Percentiles rank a stretch among this genome's conserved stretches.
phyloP scores from a whole-genome alignment of 2,113 vertebrate species.

The Callaeas wilsoni region DNA sequence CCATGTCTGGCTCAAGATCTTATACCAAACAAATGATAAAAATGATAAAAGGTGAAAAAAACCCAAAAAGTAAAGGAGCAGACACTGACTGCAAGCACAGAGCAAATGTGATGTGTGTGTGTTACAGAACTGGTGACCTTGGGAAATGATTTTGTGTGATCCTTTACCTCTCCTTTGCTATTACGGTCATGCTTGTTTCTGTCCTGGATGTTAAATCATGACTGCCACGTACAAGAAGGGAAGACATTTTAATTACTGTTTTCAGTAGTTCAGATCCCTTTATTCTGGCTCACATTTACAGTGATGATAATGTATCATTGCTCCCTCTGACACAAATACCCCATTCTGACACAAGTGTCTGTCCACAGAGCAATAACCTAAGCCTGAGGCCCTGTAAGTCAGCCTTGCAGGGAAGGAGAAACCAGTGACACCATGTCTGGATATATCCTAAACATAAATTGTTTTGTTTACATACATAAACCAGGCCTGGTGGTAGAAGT shows the following conservation, averaged over 20 bases:
- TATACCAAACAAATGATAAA: background rate
- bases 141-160: background rate
- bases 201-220: background rate
- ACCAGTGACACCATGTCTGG: background rate
- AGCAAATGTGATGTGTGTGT: background rate
- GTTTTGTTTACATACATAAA: conserved; percentile 26
- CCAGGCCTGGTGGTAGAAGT: background rate
- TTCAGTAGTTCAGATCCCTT: background rate
- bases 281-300: background rate
- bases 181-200: background rate
- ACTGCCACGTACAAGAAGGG: background rate
- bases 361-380: background rate
- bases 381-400: conserved; percentile 21
- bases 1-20: background rate
- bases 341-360: background rate
- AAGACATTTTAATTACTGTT: background rate
- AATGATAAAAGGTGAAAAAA: background rate
- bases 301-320: background rate
- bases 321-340: conserved; percentile 13
- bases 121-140: background rate
- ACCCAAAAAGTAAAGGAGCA: background rate
- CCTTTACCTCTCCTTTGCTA: background rate
- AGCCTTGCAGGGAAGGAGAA: background rate
- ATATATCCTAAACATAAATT: conserved; percentile 1
- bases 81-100: background rate